Base-by-base conservation (phyloP, 2,888 invertebrate species). In the Lasioglossum vierecki region DNA sequence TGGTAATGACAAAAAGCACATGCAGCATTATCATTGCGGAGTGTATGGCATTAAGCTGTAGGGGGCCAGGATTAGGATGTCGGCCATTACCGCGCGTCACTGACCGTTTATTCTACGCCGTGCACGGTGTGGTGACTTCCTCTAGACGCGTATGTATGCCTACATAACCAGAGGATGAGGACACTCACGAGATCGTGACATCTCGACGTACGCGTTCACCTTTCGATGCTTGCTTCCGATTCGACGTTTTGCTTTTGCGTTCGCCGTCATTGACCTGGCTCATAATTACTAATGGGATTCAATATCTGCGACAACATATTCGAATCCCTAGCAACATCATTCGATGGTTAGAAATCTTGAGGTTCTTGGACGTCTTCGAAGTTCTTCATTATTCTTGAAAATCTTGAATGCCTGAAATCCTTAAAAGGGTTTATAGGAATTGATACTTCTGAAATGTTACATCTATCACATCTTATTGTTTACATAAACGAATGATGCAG, bases 61-160 rank as follows among this genome's bases (percentile, higher is more conserved):
- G 94, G 95, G 94, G 94, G 93, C 93, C 94, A 94, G 94, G 94
- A 95, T 95, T 94, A 95, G 95, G 95, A 94, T 95, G 95, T 95
- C 93, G 94, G 93, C 94, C 94, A 94, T 95, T 95, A 95, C 94
- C 93, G 94, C 94, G 93, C 93, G 93, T 94, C 94, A 94, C 94
- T 94, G 94, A 94, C 94, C 94, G 94, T 94, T 94, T 94, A 94
- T 94, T 94, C 93, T 93, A 93, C 93, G 93, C 92, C 92, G 92
- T 91, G 91, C 90, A 90, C 93, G 92, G 89, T 91, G 89, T 84
- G 92, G 88, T 92, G 92, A 94, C 94, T 94, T 94, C 94, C 94
- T 94, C 93, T 94, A 93, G 93, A 93, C 93, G 92, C 91, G 89
- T 92, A 87, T 83, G 88, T 91, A 91, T 92, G 89, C 89, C 89